A percentile compares a stretch with the other conserved stretches of the same genome.
Evolutionary conservation across 2,113 vertebrate genomes (phyloP).

Genomic region (Herpetotheres cachinnans): DNA sequence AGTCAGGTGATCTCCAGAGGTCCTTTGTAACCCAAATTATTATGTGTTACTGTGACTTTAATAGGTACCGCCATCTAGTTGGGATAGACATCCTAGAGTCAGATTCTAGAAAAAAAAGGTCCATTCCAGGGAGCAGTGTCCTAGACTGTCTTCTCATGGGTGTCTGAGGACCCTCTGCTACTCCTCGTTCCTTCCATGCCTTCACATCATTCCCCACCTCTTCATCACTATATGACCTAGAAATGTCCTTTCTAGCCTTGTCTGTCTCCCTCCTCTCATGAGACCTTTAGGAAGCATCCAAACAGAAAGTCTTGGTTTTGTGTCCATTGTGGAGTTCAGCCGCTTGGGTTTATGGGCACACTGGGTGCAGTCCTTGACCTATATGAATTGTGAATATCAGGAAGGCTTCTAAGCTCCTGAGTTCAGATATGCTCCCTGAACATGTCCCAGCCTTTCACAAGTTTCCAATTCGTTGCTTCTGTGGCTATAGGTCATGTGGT

Average conservation of each 20-base stretch:
- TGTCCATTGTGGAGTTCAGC: background rate
- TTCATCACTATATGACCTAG: accelerated
- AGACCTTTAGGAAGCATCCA: background rate
- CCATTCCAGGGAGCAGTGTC: background rate
- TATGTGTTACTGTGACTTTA: background rate
- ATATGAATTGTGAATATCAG: background rate
- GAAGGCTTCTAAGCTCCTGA: background rate
- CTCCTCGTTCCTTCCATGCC: background rate
- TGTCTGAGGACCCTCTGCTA: background rate
- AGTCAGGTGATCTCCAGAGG: background rate
- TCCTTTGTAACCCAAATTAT: background rate
- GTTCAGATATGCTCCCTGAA: background rate
- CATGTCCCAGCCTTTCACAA: background rate
- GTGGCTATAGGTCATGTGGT: background rate
- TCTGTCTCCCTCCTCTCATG: too few relatives aligned
- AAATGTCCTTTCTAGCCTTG: background rate
- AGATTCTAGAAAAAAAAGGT: background rate
- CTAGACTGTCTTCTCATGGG: background rate
- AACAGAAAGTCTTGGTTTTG: background rate
- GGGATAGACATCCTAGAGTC: background rate
- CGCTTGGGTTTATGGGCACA: too few relatives aligned
- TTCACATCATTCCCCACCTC: background rate
- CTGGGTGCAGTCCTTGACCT: background rate
- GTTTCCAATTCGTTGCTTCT: background rate
- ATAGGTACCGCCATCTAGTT: background rate